Conservation (phyloP, 2,113 vertebrate species). For the Pedionomus torquatus region DNA sequence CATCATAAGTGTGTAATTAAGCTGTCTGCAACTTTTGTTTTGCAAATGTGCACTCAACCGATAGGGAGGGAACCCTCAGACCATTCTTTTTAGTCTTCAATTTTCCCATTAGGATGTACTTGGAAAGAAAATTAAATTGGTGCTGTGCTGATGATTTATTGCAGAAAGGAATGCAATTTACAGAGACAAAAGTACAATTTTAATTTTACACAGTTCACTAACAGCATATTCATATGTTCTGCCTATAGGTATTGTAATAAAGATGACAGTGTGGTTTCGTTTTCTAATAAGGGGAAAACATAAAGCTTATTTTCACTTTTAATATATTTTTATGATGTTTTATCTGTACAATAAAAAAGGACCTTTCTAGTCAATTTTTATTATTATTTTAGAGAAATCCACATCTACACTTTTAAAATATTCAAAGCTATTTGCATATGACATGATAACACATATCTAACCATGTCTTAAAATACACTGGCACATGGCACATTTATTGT, state of each 20-base stretch:
- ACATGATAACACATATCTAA: neutral
- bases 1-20: neutral
- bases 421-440: neutral
- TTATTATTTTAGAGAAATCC: neutral
- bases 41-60: slow-evolving; percentile 5
- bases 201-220: slow-evolving; percentile 67
- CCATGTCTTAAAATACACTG: neutral
- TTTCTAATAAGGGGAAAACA: slow-evolving; percentile 11
- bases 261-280: neutral
- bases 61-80: neutral
- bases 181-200: slow-evolving; percentile 44
- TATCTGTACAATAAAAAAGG: neutral
- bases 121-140: slow-evolving; percentile 52
- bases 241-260: slow-evolving; percentile 22
- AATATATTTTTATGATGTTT: neutral
- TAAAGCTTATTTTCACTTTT: neutral
- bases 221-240: slow-evolving; percentile 28
- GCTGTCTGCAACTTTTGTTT: neutral
- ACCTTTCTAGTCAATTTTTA: neutral
- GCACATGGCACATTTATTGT: neutral
- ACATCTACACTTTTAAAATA: neutral
- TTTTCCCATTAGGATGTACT: slow-evolving; percentile 49
- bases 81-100: neutral
- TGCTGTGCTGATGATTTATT: slow-evolving; percentile 56
- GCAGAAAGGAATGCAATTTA: slow-evolving; percentile 23